Evolutionary conservation across 2,888 invertebrate species (phyloP).

Genomic region (Gymnocheta viridis): DNA sequence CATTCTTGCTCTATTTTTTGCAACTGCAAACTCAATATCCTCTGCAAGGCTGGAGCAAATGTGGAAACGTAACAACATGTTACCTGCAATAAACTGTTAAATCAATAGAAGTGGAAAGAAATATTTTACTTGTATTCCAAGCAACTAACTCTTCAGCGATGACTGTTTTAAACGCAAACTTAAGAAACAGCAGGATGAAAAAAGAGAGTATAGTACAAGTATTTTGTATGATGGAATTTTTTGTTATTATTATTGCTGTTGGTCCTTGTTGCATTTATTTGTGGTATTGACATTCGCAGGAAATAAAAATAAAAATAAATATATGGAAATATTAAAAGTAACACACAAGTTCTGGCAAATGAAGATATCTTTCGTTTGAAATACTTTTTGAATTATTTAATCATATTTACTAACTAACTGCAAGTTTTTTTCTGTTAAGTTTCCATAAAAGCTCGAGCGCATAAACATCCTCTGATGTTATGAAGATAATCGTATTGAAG

Average conservation of each 20-base stretch:
- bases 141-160: not conserved
- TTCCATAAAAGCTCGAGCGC: not conserved
- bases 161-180: not conserved
- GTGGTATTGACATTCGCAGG: conserved; percentile 67
- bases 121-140: conserved; percentile 27
- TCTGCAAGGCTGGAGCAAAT: conserved; percentile 25
- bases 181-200: not conserved
- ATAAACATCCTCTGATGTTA: not conserved
- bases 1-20: conserved; percentile 59
- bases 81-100: conserved; percentile 68
- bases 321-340: conserved; percentile 39
- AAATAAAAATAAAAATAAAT: conserved; percentile 21
- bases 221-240: conserved; percentile 45
- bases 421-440: not conserved
- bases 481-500: conserved; percentile 40
- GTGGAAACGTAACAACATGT: conserved; percentile 58
- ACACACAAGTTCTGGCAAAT: not conserved
- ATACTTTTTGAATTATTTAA: conserved; percentile 64
- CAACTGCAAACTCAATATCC: conserved; percentile 38
- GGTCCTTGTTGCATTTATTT: conserved; percentile 28
- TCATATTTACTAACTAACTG: conserved; percentile 40
- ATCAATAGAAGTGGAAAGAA: conserved; percentile 62
- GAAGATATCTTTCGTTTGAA: conserved; percentile 55
- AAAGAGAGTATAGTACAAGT: not conserved
- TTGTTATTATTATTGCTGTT: conserved; percentile 34